phyloP scores from a whole-genome alignment of 2,797 vertebrate species.

The Leptatherina wallacei region DNA sequence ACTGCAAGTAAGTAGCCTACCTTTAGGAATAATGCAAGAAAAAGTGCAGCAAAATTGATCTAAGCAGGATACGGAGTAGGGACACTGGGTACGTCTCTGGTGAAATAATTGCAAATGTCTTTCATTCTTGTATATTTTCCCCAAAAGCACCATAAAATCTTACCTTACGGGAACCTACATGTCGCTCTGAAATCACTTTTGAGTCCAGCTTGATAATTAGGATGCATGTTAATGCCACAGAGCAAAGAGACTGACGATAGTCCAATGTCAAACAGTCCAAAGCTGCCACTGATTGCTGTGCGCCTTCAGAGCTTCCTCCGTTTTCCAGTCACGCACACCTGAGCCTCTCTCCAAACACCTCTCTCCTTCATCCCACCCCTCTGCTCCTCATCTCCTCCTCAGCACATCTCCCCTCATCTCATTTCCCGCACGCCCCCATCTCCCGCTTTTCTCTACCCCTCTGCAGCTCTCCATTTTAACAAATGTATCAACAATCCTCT shows the following conservation, averaged over 20 bases:
- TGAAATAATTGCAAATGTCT: conserved; percentile 3
- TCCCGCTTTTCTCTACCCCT: not conserved
- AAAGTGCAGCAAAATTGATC: conserved; percentile 43
- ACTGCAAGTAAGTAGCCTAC: conserved; percentile 6
- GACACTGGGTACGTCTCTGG: conserved; percentile 1
- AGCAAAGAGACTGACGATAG: conserved; percentile 18
- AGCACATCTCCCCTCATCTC: conserved; percentile 21
- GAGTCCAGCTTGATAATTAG: conserved; percentile 35
- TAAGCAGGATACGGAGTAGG: conserved; percentile 10
- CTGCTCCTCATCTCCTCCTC: conserved; percentile 26
- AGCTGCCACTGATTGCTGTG: conserved; percentile 40
- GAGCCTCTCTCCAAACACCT: conserved; percentile 71
- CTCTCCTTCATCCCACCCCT: conserved; percentile 56
- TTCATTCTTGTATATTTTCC: not conserved
- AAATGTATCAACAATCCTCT: not conserved
- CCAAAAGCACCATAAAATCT: conserved; percentile 13
- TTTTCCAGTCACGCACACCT: conserved; percentile 83
- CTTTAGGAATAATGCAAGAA: conserved; percentile 6
- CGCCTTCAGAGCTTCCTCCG: conserved; percentile 69
- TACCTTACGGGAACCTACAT: conserved; percentile 53
- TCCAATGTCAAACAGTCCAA: conserved; percentile 59
- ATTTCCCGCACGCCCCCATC: conserved; percentile 16
- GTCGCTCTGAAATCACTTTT: conserved; percentile 2
- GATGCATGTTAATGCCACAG: conserved; percentile 36
- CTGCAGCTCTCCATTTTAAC: conserved; percentile 1